Conservation (phyloP, 2,113 vertebrate genomes). For the Trogon surrucura region DNA sequence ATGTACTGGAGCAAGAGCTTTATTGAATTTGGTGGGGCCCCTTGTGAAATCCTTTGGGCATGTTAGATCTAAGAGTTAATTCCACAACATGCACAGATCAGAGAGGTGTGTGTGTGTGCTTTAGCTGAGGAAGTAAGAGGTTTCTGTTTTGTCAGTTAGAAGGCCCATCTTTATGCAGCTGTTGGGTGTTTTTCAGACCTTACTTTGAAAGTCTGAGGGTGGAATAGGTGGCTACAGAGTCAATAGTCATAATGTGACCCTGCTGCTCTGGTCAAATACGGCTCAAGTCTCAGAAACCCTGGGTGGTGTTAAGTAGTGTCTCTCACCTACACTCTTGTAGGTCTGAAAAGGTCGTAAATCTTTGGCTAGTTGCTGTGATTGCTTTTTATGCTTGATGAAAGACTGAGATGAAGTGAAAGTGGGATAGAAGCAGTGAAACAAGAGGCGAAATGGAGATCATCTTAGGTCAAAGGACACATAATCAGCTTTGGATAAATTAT, state of each 20-base stretch:
- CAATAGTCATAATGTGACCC: not conserved
- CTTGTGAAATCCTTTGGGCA: not conserved
- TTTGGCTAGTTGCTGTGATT: not conserved
- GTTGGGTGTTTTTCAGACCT: not conserved
- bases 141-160: not conserved
- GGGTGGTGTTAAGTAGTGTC: not conserved
- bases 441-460: not conserved
- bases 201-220: not conserved
- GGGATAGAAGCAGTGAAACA: not conserved
- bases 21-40: not conserved
- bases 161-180: not conserved
- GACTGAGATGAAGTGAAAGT: not conserved
- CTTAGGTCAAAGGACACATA: not conserved
- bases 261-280: not conserved
- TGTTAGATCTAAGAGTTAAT: not conserved
- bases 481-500: not conserved
- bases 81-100: not conserved
- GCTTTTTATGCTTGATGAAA: not conserved
- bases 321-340: not conserved
- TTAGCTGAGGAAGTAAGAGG: not conserved
- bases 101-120: not conserved
- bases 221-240: not conserved
- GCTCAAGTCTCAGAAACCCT: not conserved
- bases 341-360: not conserved
- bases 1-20: not conserved